Evolutionary conservation across 2,113 vertebrate species (phyloP).

Genomic region (Fregetta grallaria): DNA sequence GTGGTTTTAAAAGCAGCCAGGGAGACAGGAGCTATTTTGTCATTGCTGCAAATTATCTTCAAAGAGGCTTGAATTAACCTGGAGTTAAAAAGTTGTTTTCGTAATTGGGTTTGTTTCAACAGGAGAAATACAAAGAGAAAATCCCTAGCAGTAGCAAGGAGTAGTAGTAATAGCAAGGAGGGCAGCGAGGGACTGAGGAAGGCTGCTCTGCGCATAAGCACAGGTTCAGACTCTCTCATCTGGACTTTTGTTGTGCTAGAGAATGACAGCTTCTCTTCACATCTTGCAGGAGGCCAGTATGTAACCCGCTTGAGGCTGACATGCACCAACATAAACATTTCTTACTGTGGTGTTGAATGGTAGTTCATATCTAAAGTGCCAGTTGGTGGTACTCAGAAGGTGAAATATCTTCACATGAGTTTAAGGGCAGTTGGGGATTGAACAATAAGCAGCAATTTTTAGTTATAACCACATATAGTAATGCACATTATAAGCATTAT

Average conservation of each 20-base stretch:
- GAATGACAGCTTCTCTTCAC: not conserved
- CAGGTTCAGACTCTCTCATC: not conserved
- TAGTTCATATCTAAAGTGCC: too few relatives aligned
- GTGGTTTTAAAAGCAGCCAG: not conserved
- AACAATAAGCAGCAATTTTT: not conserved
- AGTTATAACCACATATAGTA: not conserved
- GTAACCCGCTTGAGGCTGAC: not conserved
- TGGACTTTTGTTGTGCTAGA: not conserved
- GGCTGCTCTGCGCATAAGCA: not conserved
- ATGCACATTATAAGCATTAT: not conserved
- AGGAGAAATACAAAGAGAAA: not conserved
- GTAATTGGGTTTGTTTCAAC: not conserved
- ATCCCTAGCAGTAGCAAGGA: not conserved
- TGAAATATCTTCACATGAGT: not conserved
- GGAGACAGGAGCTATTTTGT: not conserved
- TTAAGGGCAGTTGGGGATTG: not conserved
- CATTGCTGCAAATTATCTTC: not conserved
- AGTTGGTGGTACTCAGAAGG: not conserved
- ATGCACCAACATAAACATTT: not conserved
- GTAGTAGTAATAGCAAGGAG: not conserved
- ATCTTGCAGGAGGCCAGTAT: not conserved
- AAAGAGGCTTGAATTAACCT: not conserved
- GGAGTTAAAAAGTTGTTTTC: not conserved
- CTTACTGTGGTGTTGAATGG: not conserved
- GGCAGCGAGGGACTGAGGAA: not conserved